A percentile compares a stretch with the other conserved stretches of the same genome.
Conservation (phyloP, 2,888 invertebrate genomes). For the Callimorpha dominula region DNA sequence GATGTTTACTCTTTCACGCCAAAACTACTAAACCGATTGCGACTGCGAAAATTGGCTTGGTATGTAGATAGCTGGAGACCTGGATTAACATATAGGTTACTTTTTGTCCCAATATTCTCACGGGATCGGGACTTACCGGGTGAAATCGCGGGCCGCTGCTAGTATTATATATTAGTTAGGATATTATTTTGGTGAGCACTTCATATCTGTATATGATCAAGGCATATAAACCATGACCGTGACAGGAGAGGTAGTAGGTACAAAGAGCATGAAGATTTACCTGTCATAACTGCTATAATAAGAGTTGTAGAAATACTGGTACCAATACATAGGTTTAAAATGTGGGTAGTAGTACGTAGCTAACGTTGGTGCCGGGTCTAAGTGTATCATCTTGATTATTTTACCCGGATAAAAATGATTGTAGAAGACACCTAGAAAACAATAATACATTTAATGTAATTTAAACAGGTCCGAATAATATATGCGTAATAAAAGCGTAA, state of each 20-base stretch:
- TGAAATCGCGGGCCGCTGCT: too few species aligned
- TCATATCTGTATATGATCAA: too few species aligned
- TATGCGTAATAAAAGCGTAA: too few species aligned
- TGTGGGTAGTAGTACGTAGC: conserved; percentile 54
- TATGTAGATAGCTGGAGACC: too few species aligned
- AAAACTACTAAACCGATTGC: too few species aligned
- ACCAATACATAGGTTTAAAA: conserved; percentile 52
- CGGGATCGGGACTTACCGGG: too few species aligned
- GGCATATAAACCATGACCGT: background rate
- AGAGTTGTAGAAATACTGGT: conserved; percentile 50
- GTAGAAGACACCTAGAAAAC: conserved; percentile 63
- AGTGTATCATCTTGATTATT: conserved; percentile 78
- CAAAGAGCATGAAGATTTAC: conserved; percentile 42
- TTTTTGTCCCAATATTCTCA: too few species aligned
- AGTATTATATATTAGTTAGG: background rate
- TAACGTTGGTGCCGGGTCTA: conserved; percentile 59
- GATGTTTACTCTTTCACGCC: too few species aligned
- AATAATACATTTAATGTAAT: background rate
- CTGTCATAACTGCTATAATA: conserved; percentile 67
- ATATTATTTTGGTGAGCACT: background rate
- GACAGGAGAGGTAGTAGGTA: background rate
- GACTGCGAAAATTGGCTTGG: too few species aligned
- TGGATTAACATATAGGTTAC: too few species aligned
- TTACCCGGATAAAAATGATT: conserved; percentile 79
- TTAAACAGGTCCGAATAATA: background rate